Base-by-base conservation (phyloP, 1,140 invertebrate genomes). In the Listronotus oregonensis region DNA sequence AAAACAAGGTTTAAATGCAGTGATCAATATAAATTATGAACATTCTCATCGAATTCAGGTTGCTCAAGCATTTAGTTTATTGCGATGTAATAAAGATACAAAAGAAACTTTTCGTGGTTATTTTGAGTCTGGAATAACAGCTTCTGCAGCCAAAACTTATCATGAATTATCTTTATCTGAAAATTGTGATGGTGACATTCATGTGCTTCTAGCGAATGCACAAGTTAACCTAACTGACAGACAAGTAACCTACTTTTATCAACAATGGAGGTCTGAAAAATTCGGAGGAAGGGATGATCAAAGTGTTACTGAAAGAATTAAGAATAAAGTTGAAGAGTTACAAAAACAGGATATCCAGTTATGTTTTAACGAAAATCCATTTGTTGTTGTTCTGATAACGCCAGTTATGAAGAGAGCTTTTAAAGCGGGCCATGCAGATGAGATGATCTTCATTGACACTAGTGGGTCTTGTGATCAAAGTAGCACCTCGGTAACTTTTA, bases 121-220 rank as follows among this genome's bases (percentile, higher is more conserved):
- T 43, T 57, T 57, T 43, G 17, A 57, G n/a, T 47, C 44, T 39
- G 57, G 42, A 59, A 59, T 59, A 42, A 47, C 42, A 47, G 42
- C 57, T 47, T 59, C 57, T 39, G 42, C 21, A 21, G 44, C 44
- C 15, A 15, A 21, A 17, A 14, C 9, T 3, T 47, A 47, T 47
- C 44, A 47, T 9, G 57, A 59, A 32, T 32, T 59, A 9, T 34
- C 8, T 34, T 15, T 59, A 34, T 40, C n/a, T 32, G 43, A 59
- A 31, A 31, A 59, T 49, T 40, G 43, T 59, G 12, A 31, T n/a
- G 31, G 18, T 15, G 57, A 47, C 18, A 40, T 40, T 31, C 6
- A 47, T 59, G 21, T 40, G 44, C 32, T 47, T 8, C 37, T 46
- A 14, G 12, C 27, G 9, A 46, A 47, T 59, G 42, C 17, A 5